Evolutionary conservation across 2,797 vertebrate genomes (phyloP), one percentile per base, ranked within the genome.

Genomic region (Glossophaga mutica): DNA sequence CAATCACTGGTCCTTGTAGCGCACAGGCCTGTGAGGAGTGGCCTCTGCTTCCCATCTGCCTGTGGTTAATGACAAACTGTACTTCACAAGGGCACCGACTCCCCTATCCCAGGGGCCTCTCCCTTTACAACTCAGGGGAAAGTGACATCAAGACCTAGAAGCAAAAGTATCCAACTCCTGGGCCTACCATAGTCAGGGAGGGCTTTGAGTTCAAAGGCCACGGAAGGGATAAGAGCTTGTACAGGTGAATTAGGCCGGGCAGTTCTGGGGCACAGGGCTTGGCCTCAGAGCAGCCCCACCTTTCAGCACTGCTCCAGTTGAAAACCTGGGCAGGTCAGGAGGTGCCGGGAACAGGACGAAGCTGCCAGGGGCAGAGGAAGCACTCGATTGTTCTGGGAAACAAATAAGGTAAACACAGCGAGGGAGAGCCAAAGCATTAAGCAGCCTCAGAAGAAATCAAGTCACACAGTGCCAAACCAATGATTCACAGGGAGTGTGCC

Each of bases 341-440:
- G 82, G 46, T 76, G 83, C n/a, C 0, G 0, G 88, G 81, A 94
- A 83, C 37, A 93, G 71, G 82, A 91, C 32, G 57, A 52, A 90
- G 77, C 87, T 88, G 79, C 92, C 76, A 86, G 91, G 62, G 89
- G 67, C 71, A 85, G 77, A 81, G 94, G 93, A 96, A 97, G 81
- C 84, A 70, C 67, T 97, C 48, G 90, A 96, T 93, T 96, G 90
- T 96, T 96, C 96, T 90, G 94, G 95, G 91, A 97, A 98, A 96
- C 96, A 97, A 76, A 90, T 97, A 95, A 90, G 97, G 96, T 85
- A 96, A 97, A 97, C 93, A 96, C 67, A 87, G 96, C 3, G 2
- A 95, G 71, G 92, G 87, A 90, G 26, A 68, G 93, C 68, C 0
- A 6, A 91, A 81, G 93, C 86, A 87, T 93, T 84, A 85, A 88